These are phyloP conservation scores for Ranitomeya variabilis DNA, from an alignment of 2,113 vertebrate species.

Conservation along the genomic window DNA sequence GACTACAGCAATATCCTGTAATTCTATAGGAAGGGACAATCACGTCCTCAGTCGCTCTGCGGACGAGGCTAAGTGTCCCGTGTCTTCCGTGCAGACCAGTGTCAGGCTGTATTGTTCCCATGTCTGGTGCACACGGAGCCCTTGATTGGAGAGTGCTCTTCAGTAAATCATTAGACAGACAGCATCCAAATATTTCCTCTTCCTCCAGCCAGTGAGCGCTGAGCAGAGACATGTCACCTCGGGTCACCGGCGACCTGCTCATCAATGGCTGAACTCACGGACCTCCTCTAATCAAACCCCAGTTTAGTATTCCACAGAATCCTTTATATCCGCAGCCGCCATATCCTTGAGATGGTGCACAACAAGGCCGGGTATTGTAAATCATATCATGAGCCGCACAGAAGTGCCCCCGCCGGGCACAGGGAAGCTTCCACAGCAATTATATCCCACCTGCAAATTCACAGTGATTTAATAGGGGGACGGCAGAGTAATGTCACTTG, in stretches of 20 bases:
- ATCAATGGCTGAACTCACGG: conserved; percentile 61
- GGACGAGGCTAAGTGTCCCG: not conserved
- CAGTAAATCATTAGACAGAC: conserved; percentile 67
- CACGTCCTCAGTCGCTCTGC: not conserved
- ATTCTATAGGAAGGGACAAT: not conserved
- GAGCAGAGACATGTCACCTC: conserved; percentile 74
- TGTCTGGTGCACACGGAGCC: not conserved
- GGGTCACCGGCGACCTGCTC: conserved; percentile 68
- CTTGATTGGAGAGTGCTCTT: conserved; percentile 71
- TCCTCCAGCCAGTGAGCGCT: conserved; percentile 52
- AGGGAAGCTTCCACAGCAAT: conserved; percentile 15
- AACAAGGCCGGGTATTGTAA: conserved; percentile 46
- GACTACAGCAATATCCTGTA: not conserved
- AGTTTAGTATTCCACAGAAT: conserved; percentile 36
- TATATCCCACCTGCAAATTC: conserved; percentile 21
- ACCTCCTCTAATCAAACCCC: conserved; percentile 53
- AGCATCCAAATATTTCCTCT: conserved; percentile 64
- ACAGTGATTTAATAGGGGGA: conserved; percentile 17
- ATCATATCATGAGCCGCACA: conserved; percentile 27
- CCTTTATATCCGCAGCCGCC: conserved; percentile 46
- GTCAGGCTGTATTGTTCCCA: not conserved
- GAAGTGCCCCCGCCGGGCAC: conserved; percentile 19
- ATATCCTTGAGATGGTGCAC: conserved; percentile 1
- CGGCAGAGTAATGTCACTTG: not conserved
- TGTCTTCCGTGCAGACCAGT: not conserved